These are phyloP conservation scores for Gymnocypris eckloni DNA, from an alignment of 2,797 vertebrate genomes.

Conservation along the genomic window DNA sequence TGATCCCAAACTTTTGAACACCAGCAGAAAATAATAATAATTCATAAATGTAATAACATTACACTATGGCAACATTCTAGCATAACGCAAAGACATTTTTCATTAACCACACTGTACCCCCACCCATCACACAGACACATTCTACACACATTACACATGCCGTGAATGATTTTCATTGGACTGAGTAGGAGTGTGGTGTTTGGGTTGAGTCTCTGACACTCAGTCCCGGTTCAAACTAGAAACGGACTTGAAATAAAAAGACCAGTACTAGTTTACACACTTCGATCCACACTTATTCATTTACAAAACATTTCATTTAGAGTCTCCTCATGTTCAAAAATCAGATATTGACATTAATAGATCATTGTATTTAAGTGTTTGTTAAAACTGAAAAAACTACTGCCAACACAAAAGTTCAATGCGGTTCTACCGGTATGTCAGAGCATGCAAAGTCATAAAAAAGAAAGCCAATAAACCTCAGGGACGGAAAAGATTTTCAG, in stretches of 20 bases:
- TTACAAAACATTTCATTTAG: not conserved
- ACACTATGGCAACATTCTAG: not conserved
- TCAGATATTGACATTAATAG: no score
- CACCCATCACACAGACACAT: slow-evolving; percentile 39
- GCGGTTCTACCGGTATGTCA: not conserved
- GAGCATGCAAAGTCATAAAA: slow-evolving; percentile 16
- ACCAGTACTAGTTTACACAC: not conserved
- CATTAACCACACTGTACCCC: slow-evolving; percentile 40
- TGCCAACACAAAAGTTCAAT: not conserved
- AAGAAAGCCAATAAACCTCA: not conserved
- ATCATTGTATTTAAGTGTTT: not conserved
- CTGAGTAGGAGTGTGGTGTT: slow-evolving; percentile 53
- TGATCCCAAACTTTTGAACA: not conserved
- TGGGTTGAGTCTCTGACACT: slow-evolving; percentile 7
- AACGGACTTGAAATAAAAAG: not conserved
- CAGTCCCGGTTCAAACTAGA: not conserved
- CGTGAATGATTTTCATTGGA: slow-evolving; percentile 23
- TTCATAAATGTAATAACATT: not conserved
- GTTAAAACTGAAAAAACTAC: not conserved
- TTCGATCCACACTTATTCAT: not conserved
- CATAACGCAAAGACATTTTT: not conserved
- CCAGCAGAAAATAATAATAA: no score
- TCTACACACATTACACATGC: slow-evolving; percentile 48
- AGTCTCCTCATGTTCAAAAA: not conserved
- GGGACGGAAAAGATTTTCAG: not conserved